Conservation (phyloP, 2,888 invertebrate species). For the Zhuqinia jingwanae region DNA sequence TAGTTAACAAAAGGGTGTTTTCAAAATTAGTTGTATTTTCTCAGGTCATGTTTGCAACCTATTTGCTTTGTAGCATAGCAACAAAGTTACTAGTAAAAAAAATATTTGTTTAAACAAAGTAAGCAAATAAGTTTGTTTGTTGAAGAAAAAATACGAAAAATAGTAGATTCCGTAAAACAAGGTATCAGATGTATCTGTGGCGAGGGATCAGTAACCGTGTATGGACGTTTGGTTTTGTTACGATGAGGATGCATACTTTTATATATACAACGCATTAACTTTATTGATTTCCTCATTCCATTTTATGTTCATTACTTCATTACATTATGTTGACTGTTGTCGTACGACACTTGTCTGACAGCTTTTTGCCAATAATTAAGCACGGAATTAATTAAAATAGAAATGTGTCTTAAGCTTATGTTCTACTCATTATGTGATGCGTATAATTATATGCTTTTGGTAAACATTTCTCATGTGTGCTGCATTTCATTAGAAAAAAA, state of each 20-base stretch:
- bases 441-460: too few relatives aligned
- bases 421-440: background rate
- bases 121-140: background rate
- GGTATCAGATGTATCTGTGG: background rate
- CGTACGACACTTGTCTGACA: background rate
- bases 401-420: background rate
- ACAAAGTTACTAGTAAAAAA: background rate
- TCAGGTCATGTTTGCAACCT: background rate
- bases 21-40: slow-evolving; percentile 10
- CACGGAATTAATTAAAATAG: background rate
- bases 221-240: background rate
- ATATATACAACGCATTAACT: background rate
- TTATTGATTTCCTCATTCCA: slow-evolving; percentile 44
- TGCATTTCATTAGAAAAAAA: too few relatives aligned
- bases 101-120: background rate
- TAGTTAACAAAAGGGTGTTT: background rate
- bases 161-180: too few relatives aligned
- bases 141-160: background rate
- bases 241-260: background rate
- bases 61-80: background rate
- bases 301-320: background rate
- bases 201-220: background rate
- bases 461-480: too few relatives aligned
- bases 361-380: too few relatives aligned
- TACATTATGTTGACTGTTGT: background rate